These are phyloP conservation scores for Setophaga petechia DNA, from an alignment of 2,113 vertebrate species.

Conservation along the genomic window DNA sequence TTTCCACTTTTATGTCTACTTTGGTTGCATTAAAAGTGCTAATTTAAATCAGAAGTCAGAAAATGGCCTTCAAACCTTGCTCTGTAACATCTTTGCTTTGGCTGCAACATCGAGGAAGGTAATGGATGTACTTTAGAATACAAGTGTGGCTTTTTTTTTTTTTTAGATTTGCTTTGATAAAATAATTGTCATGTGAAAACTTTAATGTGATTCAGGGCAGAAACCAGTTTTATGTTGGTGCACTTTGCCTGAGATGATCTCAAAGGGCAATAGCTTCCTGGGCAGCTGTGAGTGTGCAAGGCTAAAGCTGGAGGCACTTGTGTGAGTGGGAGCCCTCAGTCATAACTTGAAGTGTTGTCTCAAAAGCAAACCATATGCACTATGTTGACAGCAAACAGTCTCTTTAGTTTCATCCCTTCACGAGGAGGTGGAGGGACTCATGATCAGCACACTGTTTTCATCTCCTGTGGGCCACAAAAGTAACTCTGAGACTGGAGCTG, in stretches of 20 bases:
- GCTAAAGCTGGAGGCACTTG: neutral
- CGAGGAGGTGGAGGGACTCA: neutral
- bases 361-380: neutral
- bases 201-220: neutral
- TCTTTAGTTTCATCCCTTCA: neutral
- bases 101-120: neutral
- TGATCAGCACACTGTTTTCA: neutral
- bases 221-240: neutral
- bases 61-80: neutral
- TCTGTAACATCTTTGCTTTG: neutral
- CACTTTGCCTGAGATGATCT: neutral
- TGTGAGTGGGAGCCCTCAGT: neutral
- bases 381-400: neutral
- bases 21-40: neutral
- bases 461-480: neutral
- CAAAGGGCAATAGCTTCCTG: neutral
- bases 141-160: neutral
- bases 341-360: neutral
- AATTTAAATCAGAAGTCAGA: neutral
- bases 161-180: neutral
- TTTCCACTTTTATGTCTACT: neutral
- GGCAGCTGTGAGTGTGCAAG: neutral
- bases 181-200: neutral
- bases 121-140: neutral
- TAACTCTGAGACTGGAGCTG: neutral